Conservation (phyloP, 1,140 invertebrate species). For the Uloborus diversus region DNA sequence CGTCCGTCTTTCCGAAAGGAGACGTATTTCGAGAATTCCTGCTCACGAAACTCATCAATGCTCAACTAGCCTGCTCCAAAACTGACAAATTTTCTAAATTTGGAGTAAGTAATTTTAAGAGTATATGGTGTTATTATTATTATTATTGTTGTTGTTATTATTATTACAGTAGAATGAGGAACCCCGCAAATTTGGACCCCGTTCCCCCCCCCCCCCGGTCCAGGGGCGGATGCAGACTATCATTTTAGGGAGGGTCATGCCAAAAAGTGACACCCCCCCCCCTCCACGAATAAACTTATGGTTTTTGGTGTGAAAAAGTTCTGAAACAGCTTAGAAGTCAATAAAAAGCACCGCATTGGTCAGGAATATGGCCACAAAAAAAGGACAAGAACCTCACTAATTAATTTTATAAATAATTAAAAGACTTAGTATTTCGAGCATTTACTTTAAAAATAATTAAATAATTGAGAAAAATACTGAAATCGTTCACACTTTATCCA, state of each 20-base stretch:
- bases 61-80: conserved; percentile 96
- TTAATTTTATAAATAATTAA: not conserved
- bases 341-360: too few relatives aligned
- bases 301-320: too few relatives aligned
- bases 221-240: too few relatives aligned
- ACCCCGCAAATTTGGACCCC: too few relatives aligned
- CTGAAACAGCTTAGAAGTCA: too few relatives aligned
- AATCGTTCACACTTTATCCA: too few relatives aligned
- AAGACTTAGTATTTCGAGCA: not conserved
- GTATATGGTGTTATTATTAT: not conserved
- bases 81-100: conserved; percentile 96
- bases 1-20: conserved; percentile 81
- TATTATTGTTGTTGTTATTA: not conserved
- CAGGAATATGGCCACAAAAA: too few relatives aligned
- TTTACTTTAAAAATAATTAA: not conserved
- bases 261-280: too few relatives aligned
- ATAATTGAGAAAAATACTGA: not conserved
- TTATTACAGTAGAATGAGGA: not conserved
- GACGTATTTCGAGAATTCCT: conserved; percentile 95
- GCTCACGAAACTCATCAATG: conserved; percentile 96
- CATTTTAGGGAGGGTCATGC: too few relatives aligned
- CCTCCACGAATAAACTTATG: too few relatives aligned
- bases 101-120: conserved; percentile 71
- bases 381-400: too few relatives aligned
- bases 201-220: too few relatives aligned